phyloP scores from a whole-genome alignment of 2,888 invertebrate genomes.

The Invenusta paracnida region DNA sequence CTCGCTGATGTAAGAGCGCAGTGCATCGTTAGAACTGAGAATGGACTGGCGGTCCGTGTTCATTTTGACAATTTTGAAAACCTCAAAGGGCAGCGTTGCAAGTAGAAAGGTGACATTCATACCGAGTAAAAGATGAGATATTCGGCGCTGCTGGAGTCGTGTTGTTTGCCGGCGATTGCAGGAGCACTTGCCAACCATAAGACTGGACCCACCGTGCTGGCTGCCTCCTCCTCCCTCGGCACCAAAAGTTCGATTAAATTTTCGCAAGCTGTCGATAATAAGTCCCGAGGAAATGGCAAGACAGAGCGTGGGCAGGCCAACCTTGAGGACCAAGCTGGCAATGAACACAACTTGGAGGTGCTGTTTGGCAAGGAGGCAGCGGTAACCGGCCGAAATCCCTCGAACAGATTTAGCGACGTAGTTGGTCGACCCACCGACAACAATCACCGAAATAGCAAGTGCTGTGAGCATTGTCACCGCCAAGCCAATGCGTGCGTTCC shows the following conservation, averaged over 20 bases:
- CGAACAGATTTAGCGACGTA: conserved; percentile 24
- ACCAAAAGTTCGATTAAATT: conserved; percentile 31
- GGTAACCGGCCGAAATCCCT: conserved; percentile 21
- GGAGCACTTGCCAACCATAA: neutral
- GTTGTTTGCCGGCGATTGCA: conserved; percentile 2
- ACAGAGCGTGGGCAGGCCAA: conserved; percentile 33
- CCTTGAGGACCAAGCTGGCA: conserved; percentile 30
- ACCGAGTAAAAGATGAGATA: conserved; percentile 33
- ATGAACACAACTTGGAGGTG: conserved; percentile 9
- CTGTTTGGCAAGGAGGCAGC: conserved; percentile 16
- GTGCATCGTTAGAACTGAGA: conserved; percentile 20
- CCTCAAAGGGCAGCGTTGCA: conserved; percentile 37
- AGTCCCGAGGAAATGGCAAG: conserved; percentile 38
- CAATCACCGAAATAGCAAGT: conserved; percentile 27
- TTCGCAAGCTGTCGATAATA: conserved; percentile 36
- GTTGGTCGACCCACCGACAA: conserved; percentile 33
- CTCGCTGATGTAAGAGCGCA: neutral
- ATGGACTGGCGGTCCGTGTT: conserved; percentile 27
- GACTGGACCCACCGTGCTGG: neutral
- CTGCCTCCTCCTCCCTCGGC: neutral
- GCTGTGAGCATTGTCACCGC: conserved; percentile 24
- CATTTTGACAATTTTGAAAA: conserved; percentile 39
- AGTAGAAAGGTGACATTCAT: conserved; percentile 41
- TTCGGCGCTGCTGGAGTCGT: conserved; percentile 31
- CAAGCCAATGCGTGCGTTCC: conserved; percentile 27